Evolutionary conservation across 2,888 invertebrate genomes (phyloP), one percentile per base, ranked within the genome.

Genomic region (Bursaphelenchus okinawaensis): DNA sequence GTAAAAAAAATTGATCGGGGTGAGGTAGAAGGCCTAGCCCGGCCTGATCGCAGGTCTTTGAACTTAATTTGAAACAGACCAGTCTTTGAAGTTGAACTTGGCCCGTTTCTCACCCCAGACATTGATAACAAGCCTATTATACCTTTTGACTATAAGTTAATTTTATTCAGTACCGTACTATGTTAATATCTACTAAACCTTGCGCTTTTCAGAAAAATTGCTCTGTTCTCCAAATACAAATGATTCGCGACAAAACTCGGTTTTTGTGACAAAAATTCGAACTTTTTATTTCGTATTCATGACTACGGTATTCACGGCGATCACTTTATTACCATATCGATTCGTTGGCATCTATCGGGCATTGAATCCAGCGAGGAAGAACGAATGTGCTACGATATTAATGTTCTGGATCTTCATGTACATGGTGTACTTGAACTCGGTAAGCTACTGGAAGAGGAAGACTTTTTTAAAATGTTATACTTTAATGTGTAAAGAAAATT

Each of bases 241-340:
- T 16, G 22, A 59, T 12, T 31, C 51, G 52, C 60, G 60, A 1
- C 60, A 59, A n/a, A 59, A 59, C 52, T 59, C 71, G 19, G 71
- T 75, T 20, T 62, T 77, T 16, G 67, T 72, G 52, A 68, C 77
- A 1, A 68, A 78, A 27, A 70, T 81, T 59, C 67, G 80, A 51
- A 79, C 81, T 19, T 81, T 81, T 67, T 81, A 81, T 62, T 81
- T 81, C 72, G 79, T 81, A 52, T 81, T 81, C 68, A 81, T 81
- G 79, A 78, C 78, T 20, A 81, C 80, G 22, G 60, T 74, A 22
- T 72, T 75, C 56, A 73, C 68, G 56, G 80, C 79, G 4, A 69
- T 75, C 23, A 81, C 81, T 16, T 68, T 81, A 7, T 69, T 81
- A 4, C 81, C 81, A 7, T 80, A 74, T 56, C 70, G 81, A 16